Evolutionary conservation across 2,113 vertebrate species (phyloP).

Genomic region (Caranx melampygus): DNA sequence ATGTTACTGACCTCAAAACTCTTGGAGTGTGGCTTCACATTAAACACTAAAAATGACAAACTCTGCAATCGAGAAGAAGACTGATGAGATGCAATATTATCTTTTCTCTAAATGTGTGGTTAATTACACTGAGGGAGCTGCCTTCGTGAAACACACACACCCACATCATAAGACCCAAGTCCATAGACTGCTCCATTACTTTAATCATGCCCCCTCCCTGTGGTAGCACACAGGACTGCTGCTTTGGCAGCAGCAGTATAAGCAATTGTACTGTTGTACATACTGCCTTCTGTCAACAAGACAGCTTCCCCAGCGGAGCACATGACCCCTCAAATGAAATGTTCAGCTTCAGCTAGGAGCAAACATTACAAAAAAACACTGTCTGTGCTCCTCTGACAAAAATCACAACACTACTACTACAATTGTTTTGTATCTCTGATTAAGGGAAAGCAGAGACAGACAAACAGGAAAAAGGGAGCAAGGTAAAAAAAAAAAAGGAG

Average conservation of each 20-base stretch:
- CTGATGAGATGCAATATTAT: not conserved
- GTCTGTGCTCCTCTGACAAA: not conserved
- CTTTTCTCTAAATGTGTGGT: constrained; percentile 4
- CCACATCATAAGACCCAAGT: constrained; percentile 1
- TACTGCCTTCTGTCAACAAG: not conserved
- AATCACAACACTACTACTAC: not conserved
- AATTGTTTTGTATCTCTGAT: not conserved
- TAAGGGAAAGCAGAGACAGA: not conserved
- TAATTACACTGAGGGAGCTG: constrained; percentile 19
- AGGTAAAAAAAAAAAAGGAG: not conserved
- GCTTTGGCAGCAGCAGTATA: not conserved
- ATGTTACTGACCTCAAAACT: constrained; percentile 14
- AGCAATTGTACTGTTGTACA: not conserved
- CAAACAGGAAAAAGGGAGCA: not conserved
- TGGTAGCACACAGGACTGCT: constrained; percentile 47
- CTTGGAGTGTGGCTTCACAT: constrained; percentile 3
- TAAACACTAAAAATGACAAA: constrained; percentile 10
- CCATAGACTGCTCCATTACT: constrained; percentile 15
- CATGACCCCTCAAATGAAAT: not conserved
- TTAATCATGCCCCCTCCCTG: constrained; percentile 43
- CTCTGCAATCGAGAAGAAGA: not conserved
- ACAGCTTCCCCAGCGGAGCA: not conserved
- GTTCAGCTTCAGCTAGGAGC: not conserved
- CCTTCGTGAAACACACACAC: not conserved
- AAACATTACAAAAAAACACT: not conserved